Base-by-base conservation (phyloP, 2,797 vertebrate genomes). In the Pachyuromys duprasi region DNA sequence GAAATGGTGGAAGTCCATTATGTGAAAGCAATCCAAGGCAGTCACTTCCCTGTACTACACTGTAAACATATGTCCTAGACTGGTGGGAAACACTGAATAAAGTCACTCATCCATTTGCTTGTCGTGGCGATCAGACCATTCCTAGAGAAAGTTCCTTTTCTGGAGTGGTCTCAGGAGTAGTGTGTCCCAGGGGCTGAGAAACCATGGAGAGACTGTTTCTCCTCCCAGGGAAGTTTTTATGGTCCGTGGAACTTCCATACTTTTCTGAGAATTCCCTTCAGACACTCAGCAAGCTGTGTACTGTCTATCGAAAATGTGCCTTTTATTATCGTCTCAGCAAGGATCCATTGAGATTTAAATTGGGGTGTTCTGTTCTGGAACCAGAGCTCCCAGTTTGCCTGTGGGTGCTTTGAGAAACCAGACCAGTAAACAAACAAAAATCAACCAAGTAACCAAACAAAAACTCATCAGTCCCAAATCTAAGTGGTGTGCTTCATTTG, bases 81-180 rank as follows among this genome's bases (percentile, higher is more conserved):
- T 53, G 28, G 31, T 36, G 7, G 39, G 36, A 65, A 28, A 22
- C 65, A 80, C 39, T 5, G 0, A 89, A 57, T 45, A 39, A 69
- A 92, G 55, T 39, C 76, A 75, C 80, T 76, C 57, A 80, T 70
- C 75, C n/a, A 86, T 83, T 81, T 93, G 90, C 42, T 94, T 22
- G 82, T 92, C 65, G 53, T 79, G 45, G 24, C 4, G 9, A 60
- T 42, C 36, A 63, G 63, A 76, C 42, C 82, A 79, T 69, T 45
- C 22, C 69, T 49, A 22, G 31, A n/a, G 57, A 53, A 53, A 42
- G 15, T 9, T 2, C 57, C 22, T 39, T 87, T 90, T 33, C n/a
- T 90, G 79, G 45, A 90, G 49, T 39, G 24, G 22, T 7, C 82
- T 45, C 63, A 94, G 94, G 36, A 94, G 36, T 62, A 86, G 74